Percentiles rank a stretch among this genome's conserved stretches.
Evolutionary conservation across 2,113 vertebrate genomes (phyloP).

Genomic region (Osmerus eperlanus): DNA sequence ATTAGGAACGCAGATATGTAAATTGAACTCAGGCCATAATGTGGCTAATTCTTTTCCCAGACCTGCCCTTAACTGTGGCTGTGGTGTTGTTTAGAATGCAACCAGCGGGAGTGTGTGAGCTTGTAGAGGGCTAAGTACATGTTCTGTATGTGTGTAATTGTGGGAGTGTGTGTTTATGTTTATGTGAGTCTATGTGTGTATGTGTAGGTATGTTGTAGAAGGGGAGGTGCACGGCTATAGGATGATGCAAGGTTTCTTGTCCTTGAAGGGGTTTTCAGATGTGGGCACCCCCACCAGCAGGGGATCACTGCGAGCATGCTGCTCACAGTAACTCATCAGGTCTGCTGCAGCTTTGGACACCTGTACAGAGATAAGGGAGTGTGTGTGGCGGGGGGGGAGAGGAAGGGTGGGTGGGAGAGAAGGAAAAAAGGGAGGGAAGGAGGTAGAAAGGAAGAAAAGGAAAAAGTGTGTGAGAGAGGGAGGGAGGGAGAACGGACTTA

Average conservation of each 20-base stretch:
- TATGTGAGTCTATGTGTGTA: slow-evolving; percentile 27
- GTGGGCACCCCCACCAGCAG: slow-evolving; percentile 93
- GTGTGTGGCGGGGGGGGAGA: background rate
- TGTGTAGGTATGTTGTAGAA: slow-evolving; percentile 22
- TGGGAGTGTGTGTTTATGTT: slow-evolving; percentile 2
- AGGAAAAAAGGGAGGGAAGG: background rate
- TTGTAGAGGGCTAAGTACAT: background rate
- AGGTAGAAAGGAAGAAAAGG: background rate
- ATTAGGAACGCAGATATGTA: slow-evolving; percentile 38
- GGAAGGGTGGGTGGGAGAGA: background rate
- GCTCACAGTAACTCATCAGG: slow-evolving; percentile 95
- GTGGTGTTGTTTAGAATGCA: slow-evolving; percentile 27
- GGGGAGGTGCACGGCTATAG: slow-evolving; percentile 74
- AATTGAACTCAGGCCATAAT: slow-evolving; percentile 41
- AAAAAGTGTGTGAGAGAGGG: background rate
- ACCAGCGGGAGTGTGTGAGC: slow-evolving; percentile 19
- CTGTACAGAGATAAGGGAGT: slow-evolving; percentile 55
- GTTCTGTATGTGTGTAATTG: slow-evolving; percentile 15
- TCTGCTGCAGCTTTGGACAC: slow-evolving; percentile 92
- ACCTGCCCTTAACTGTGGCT: slow-evolving; percentile 50
- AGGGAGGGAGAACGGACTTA: background rate
- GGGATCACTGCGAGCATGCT: slow-evolving; percentile 87
- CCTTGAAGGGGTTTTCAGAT: slow-evolving; percentile 96
- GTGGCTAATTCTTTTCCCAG: slow-evolving; percentile 28
- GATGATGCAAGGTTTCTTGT: slow-evolving; percentile 95